Evolutionary conservation across 37 sponge, comb jelly and placozoan genomes (phyloP).

Genomic region (Haliclona indistincta): DNA sequence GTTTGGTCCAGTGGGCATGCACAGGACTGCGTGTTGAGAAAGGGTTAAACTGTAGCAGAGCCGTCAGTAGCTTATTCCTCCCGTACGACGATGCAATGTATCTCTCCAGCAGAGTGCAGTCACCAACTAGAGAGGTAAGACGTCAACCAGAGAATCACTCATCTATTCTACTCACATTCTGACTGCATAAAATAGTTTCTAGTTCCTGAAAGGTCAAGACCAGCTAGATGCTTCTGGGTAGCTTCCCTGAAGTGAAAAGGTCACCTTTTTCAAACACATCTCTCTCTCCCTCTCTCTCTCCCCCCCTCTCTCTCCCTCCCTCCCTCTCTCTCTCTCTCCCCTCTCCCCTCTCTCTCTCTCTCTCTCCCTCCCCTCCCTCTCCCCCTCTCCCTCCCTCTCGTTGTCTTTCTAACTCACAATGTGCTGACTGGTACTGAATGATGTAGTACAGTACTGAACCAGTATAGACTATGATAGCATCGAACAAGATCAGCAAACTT

Average conservation of each 20-base stretch:
- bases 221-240: constrained; percentile 37
- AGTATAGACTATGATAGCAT: no score
- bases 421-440: no score
- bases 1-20: constrained; percentile 4
- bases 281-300: neutral
- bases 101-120: constrained; percentile 20
- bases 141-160: neutral
- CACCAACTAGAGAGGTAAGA: neutral
- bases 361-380: neutral
- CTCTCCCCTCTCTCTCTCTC: no score
- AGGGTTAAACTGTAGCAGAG: constrained; percentile 8
- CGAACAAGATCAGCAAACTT: no score
- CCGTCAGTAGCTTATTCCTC: neutral
- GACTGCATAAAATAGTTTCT: neutral
- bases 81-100: constrained; percentile 35
- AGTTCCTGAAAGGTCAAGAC: constrained; percentile 31
- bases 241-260: constrained; percentile 27
- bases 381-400: no score
- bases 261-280: neutral
- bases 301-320: neutral
- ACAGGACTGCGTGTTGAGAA: neutral
- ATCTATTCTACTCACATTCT: neutral
- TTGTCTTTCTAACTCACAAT: no score
- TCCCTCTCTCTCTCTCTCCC: neutral
- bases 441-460: no score